phyloP scores from a whole-genome alignment of 2,113 vertebrate species.

The Meriones unguiculatus region DNA sequence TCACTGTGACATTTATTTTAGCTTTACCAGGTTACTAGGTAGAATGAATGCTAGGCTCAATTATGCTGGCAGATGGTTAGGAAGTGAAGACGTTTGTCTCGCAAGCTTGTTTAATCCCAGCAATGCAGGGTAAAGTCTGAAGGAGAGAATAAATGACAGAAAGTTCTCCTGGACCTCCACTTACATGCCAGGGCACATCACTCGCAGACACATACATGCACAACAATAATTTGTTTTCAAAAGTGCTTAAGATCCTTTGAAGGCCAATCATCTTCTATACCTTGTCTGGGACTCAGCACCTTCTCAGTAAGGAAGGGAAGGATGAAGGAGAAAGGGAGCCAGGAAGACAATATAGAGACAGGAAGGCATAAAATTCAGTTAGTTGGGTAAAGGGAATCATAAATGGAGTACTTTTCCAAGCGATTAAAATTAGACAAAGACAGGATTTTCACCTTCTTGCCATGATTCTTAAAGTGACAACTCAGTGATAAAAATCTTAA shows the following conservation, averaged over 20 bases:
- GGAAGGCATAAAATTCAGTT: background rate
- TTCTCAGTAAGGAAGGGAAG: background rate
- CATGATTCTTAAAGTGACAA: background rate
- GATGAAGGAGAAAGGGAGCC: no score
- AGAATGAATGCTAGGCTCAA: background rate
- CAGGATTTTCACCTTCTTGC: constrained; percentile 17
- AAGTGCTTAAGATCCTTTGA: background rate
- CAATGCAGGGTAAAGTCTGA: background rate
- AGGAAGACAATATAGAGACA: background rate
- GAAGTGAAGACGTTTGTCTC: background rate
- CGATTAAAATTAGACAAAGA: constrained; percentile 20
- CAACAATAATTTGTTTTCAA: background rate
- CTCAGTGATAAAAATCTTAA: constrained; percentile 22
- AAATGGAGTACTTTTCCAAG: background rate
- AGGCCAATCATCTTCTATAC: background rate
- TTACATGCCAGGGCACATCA: background rate
- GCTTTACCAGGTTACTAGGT: background rate
- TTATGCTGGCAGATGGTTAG: background rate
- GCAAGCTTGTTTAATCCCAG: background rate
- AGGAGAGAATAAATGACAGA: background rate
- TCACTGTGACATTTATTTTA: constrained; percentile 49
- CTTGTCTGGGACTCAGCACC: background rate
- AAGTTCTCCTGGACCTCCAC: background rate
- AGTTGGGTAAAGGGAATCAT: background rate
- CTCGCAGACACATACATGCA: background rate